Evolutionary conservation across 2,888 invertebrate species (phyloP), one percentile per base, ranked within the genome.

Genomic region (Archips crataeganus): DNA sequence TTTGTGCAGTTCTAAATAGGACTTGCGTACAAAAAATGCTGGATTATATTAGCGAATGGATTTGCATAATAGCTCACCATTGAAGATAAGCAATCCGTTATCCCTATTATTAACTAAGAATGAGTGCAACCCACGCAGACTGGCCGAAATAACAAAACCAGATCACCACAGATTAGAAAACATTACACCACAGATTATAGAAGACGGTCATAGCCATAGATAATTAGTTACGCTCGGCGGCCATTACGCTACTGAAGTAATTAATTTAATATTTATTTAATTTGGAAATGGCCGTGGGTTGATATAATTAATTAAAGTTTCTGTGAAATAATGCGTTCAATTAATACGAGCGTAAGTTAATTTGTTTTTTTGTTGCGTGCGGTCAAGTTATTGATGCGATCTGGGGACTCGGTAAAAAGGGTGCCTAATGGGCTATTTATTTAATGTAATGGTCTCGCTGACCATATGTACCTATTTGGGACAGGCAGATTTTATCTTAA

Each of bases 111-210:
- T 69, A 51, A 60, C 60, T 65, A 34, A 65, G 47, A 70, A 70
- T 64, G 60, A 74, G 60, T 69, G 9, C 70, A 70, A 60, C 74
- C 74, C 70, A 74, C 74, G 54, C 70, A 54, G 65, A 63, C 68
- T 72, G 72, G 47, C 67, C 51, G 70, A 74, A 74, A 74, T 64
- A 63, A 59, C 51, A 42, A 61, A 63, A 68, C 69, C 59, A 73
- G 70, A 74, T 70, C 65, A 54, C 36, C 15, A 59, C 57, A 69
- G 64, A 60, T 64, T 42, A 73, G 63, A 72, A 39, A 59, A 68
- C 62, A 23, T 72, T 68, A 72, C 72, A 68, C 67, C 62, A 36
- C 42, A 61, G 69, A 70, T 60, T 49, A 74, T 49, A 69, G 49
- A 23, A 62, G 57, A 42, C 49, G 64, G 60, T 42, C 60, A 65